Evolutionary conservation across 2,888 invertebrate species (phyloP).

Genomic region (Cosmopolites sordidus): DNA sequence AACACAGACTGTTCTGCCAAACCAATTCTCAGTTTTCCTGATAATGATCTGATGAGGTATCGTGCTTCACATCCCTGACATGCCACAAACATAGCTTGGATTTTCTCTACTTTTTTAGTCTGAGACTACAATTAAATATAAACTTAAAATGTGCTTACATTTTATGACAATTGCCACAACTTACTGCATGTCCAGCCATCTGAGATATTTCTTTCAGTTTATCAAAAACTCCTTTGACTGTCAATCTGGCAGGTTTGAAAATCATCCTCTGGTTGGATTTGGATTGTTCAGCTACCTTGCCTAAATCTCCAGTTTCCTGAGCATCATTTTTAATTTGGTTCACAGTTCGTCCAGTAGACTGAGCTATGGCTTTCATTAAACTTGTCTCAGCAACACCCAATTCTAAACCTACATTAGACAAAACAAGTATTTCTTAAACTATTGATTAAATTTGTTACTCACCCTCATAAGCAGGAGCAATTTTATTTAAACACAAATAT

Average conservation of each 20-base stretch:
- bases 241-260: constrained; percentile 77
- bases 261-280: constrained; percentile 82
- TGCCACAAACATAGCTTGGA: constrained; percentile 88
- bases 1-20: constrained; percentile 95
- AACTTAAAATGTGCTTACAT: too few species aligned
- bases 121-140: constrained; percentile 56
- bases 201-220: constrained; percentile 83
- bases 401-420: constrained; percentile 65
- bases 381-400: constrained; percentile 93
- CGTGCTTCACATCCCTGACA: constrained; percentile 84
- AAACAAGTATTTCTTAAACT: too few species aligned
- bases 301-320: constrained; percentile 78
- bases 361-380: constrained; percentile 90
- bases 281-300: constrained; percentile 83
- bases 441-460: too few species aligned
- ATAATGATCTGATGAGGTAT: constrained; percentile 82
- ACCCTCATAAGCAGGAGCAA: constrained; percentile 95
- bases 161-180: constrained; percentile 30
- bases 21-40: constrained; percentile 93
- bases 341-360: constrained; percentile 79
- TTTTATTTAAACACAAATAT: constrained; percentile 91
- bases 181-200: constrained; percentile 73
- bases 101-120: constrained; percentile 84
- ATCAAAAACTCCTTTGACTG: constrained; percentile 69
- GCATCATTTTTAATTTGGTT: constrained; percentile 76